Base-by-base conservation (phyloP, 1,140 invertebrate genomes). In the Aplysia californica region DNA sequence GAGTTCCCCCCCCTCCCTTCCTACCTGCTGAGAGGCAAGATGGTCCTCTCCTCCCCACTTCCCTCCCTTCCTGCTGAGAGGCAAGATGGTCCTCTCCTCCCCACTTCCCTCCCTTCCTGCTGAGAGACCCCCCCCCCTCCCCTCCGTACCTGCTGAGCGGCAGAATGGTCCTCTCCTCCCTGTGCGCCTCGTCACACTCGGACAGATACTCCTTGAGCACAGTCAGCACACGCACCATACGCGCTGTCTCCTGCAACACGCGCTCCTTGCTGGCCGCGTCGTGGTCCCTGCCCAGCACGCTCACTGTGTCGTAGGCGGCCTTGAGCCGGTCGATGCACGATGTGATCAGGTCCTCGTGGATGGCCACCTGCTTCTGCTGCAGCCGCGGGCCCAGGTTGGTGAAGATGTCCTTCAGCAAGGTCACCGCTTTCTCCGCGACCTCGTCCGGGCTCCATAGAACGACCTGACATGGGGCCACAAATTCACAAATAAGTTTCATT, bases 181-280 rank as follows among this genome's bases (percentile, higher is more conserved):
- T 93, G 91, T 96, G 98, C 73, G 95, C 94, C 74, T 94, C 94
- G 91, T 99, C 97, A 92, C 97, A 98, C 90, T 99, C 97, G 77
- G 94, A 95, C 72, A 99, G 94, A 87, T 99, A 99, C 91, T 98
- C 97, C 84, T 96, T 94, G 77, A 99, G 92, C 82, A 98, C 96
- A 91, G 96, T 96, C 85, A 99, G 93, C 31, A 99, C 95, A 76
- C 97, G 93, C 88, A 96, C 97, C 93, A 98, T 96, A 89, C 95
- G 94, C 64, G 95, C 93, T n/a, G 95, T 94, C 87, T 97, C 95
- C 41, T 93, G 92, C 81, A 92, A 92, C 76, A 92, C 85, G 76
- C 92, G 91, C 65, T 91, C 91, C 29, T 91, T 88, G 66, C 89
- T 87, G 70, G 91, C 91, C 58, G 74, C 76, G 50, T 86, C 83